Base-by-base conservation (phyloP, 2,888 invertebrate genomes). In the Cistogaster globosa region DNA sequence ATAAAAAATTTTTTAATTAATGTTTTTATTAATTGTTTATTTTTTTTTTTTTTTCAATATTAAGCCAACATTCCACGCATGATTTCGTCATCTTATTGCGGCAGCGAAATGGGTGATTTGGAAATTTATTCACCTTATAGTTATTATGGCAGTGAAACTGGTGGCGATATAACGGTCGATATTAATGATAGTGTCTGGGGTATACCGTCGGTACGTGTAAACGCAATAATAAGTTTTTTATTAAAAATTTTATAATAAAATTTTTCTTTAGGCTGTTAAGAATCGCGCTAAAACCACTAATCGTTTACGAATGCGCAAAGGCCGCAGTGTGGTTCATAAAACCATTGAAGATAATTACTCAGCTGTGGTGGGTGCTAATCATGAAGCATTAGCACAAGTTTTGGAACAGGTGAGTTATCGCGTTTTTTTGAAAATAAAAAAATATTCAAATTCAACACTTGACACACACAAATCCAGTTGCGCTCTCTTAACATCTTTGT, bases 331-430 rank as follows among this genome's bases (percentile, higher is more conserved):
- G 86, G 96, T 97, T 83, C 97, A 97, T 91, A 96, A 95, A 90
- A 97, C 95, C 91, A 94, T 97, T 86, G 97, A 97, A 91, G 97
- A 97, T 90, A 97, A 97, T 93, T 97, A 97, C 90, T 97, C 97
- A 20, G 97, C 97, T 57, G 97, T 97, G 48, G 96, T 97, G 87
- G 96, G 97, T 51, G 97, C 97, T 85, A 97, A 97, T 93, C 97
- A 97, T 90, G 97, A 97, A 93, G 97, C 97, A 9, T 94, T 97
- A 22, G 96, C 97, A 71, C 97, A 97, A 93, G 96, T 97, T 89
- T 94, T 97, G 86, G 97, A 97, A 93, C 97, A 97, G 94, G 97
- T 97, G 92, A 91, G 88, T 26, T 36, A 26, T 26, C 4, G 1
- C 26, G 26, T 4, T 1, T 26, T 26, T 26, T 26, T 26, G 26